A percentile compares a stretch with the other conserved stretches of the same genome.
These are phyloP conservation scores for Phylloscopus trochilus DNA, from an alignment of 2,113 vertebrate genomes.

Conservation along the genomic window DNA sequence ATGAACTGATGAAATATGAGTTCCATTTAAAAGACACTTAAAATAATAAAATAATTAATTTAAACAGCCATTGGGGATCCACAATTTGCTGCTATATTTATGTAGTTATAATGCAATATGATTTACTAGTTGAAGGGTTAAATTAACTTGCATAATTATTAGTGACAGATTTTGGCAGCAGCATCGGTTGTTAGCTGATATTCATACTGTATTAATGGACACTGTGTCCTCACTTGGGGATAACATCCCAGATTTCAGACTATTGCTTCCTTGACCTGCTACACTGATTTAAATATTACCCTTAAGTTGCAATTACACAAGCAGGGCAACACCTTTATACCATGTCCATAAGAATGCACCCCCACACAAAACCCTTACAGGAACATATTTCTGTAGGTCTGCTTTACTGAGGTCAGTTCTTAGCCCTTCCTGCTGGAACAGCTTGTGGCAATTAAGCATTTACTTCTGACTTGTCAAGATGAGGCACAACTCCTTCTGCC, in stretches of 20 bases:
- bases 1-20: neutral
- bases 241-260: neutral
- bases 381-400: neutral
- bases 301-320: neutral
- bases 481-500: neutral
- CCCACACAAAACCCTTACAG: neutral
- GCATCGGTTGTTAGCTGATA: neutral
- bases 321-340: neutral
- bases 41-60: neutral
- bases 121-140: neutral
- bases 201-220: neutral
- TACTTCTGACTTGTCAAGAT: neutral
- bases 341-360: neutral
- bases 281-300: neutral
- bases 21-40: neutral
- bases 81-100: neutral
- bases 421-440: neutral
- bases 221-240: neutral
- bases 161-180: neutral
- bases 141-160: neutral
- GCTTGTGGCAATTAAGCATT: conserved; percentile 19
- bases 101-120: neutral
- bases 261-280: neutral
- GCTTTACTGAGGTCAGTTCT: neutral
- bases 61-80: neutral